A percentile compares a stretch with the other conserved stretches of the same genome.
phyloP scores from a whole-genome alignment of 2,113 vertebrate genomes.

The Gnathonemus echidnorhynchus region DNA sequence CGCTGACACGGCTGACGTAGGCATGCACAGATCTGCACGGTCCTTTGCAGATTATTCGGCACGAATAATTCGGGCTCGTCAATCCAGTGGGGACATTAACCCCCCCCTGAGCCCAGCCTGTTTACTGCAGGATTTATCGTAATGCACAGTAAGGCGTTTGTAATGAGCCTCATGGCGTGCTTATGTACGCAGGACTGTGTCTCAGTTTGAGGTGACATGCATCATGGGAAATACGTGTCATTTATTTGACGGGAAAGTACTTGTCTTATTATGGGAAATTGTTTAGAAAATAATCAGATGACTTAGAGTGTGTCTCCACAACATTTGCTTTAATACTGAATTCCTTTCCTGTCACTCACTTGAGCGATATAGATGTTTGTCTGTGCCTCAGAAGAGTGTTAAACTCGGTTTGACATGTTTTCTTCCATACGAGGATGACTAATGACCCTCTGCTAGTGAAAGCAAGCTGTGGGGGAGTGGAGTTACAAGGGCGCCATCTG shows the following conservation, averaged over 20 bases:
- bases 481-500: constrained; percentile 32
- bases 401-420: not conserved
- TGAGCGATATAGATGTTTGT: constrained; percentile 8
- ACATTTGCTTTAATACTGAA: constrained; percentile 17
- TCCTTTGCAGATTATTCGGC: not conserved
- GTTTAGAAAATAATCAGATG: constrained; percentile 29
- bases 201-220: not conserved
- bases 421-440: not conserved
- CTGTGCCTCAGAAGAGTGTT: constrained; percentile 4
- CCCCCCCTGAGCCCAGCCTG: not conserved
- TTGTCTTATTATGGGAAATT: constrained; percentile 39
- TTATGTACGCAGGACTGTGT: not conserved
- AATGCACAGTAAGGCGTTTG: not conserved
- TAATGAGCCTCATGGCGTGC: not conserved
- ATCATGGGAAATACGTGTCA: not conserved
- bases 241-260: constrained; percentile 3
- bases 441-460: not conserved
- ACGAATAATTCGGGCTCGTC: not conserved
- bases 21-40: not conserved
- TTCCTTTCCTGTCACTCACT: not conserved
- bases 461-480: not conserved
- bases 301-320: not conserved
- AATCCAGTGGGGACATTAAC: not conserved
- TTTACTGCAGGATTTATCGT: not conserved
- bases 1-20: not conserved